Conservation (phyloP, 1,140 invertebrate genomes). For the Drosophila arizonae region DNA sequence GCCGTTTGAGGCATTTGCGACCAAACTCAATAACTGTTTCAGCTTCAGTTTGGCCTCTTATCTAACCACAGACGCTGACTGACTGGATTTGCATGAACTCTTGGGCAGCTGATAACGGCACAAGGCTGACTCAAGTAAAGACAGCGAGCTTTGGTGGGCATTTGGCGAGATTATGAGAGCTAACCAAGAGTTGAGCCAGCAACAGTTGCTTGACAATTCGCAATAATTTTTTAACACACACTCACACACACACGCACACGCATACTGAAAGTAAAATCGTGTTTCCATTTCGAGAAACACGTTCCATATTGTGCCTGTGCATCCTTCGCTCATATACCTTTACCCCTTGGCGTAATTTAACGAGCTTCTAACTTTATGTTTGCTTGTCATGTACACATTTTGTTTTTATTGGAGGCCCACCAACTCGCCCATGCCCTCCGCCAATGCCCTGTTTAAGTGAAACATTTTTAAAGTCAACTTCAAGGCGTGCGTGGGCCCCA, state of each 20-base stretch:
- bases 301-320: slow-evolving; percentile 42
- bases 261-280: slow-evolving; percentile 63
- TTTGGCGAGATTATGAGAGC: slow-evolving; percentile 56
- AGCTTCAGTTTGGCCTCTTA: not conserved
- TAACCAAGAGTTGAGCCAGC: slow-evolving; percentile 18
- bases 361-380: slow-evolving; percentile 80
- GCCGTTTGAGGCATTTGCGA: slow-evolving; percentile 9
- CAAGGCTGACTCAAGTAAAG: slow-evolving; percentile 62
- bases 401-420: slow-evolving; percentile 71
- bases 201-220: slow-evolving; percentile 69
- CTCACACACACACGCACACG: slow-evolving; percentile 10
- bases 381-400: slow-evolving; percentile 79
- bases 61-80: slow-evolving; percentile 1
- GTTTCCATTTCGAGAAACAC: slow-evolving; percentile 41
- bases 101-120: slow-evolving; percentile 28
- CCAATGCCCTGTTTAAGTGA: slow-evolving; percentile 62
- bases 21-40: not conserved
- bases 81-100: slow-evolving; percentile 33
- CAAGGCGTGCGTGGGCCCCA: slow-evolving; percentile 20
- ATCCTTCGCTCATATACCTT: slow-evolving; percentile 31
- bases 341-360: slow-evolving; percentile 77
- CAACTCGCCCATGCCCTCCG: not conserved
- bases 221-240: slow-evolving; percentile 38
- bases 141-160: slow-evolving; percentile 7
- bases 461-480: slow-evolving; percentile 72